Conservation (phyloP, 2,888 invertebrate genomes). For the Thelaira solivaga region DNA sequence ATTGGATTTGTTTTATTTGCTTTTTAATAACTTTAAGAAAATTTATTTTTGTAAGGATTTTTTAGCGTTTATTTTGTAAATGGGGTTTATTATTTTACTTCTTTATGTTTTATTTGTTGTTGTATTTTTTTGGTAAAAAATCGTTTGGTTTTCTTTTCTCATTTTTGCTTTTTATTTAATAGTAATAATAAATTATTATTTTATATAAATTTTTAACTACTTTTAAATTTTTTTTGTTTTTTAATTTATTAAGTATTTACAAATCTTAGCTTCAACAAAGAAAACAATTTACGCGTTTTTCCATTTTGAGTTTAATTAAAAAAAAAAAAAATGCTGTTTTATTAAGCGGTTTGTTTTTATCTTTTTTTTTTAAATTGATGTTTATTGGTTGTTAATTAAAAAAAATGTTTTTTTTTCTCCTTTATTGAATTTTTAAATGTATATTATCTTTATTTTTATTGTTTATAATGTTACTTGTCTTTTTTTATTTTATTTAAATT, state of each 20-base stretch:
- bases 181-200: slow-evolving; percentile 61
- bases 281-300: slow-evolving; percentile 57
- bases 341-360: slow-evolving; percentile 59
- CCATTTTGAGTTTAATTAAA: slow-evolving; percentile 45
- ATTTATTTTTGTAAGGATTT: slow-evolving; percentile 33
- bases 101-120: slow-evolving; percentile 38
- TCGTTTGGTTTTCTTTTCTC: slow-evolving; percentile 57
- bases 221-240: slow-evolving; percentile 35
- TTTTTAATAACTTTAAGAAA: slow-evolving; percentile 51
- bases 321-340: slow-evolving; percentile 43
- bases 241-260: slow-evolving; percentile 53
- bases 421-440: slow-evolving; percentile 60
- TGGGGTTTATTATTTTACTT: slow-evolving; percentile 42
- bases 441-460: slow-evolving; percentile 36
- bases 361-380: slow-evolving; percentile 51
- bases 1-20: slow-evolving; percentile 51
- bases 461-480: slow-evolving; percentile 27
- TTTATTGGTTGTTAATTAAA: slow-evolving; percentile 55
- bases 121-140: slow-evolving; percentile 58
- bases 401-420: slow-evolving; percentile 49
- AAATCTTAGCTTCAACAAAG: slow-evolving; percentile 59
- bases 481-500: slow-evolving; percentile 48
- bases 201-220: slow-evolving; percentile 61
- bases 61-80: slow-evolving; percentile 56
- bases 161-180: slow-evolving; percentile 52